Evolutionary conservation across 2,888 invertebrate genomes (phyloP).

Genomic region (Cheilosia urbana): DNA sequence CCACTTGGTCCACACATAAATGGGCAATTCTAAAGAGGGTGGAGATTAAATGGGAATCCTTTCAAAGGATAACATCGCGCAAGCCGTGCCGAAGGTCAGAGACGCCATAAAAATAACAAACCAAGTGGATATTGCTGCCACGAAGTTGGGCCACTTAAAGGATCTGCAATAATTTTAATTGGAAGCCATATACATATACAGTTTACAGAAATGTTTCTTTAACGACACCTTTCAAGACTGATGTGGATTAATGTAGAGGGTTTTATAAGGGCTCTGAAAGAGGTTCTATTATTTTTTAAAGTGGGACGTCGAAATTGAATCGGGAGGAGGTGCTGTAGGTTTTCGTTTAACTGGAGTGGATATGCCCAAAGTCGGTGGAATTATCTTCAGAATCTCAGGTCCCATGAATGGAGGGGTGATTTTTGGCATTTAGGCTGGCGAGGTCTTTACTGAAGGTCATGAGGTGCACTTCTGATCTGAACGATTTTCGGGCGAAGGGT

Average conservation of each 20-base stretch:
- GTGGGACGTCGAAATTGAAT: too few species aligned
- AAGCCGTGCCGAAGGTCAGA: constrained; percentile 44
- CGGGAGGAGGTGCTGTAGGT: too few species aligned
- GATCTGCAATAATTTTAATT: constrained; percentile 67
- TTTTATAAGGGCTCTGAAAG: constrained; percentile 7
- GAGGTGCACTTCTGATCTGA: too few species aligned
- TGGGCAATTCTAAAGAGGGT: constrained; percentile 46
- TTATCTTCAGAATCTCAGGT: too few species aligned
- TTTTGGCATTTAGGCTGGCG: too few species aligned
- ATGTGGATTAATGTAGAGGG: constrained; percentile 24
- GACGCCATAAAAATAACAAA: constrained; percentile 57
- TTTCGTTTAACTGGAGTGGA: too few species aligned
- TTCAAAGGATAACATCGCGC: constrained; percentile 25
- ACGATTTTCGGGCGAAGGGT: too few species aligned
- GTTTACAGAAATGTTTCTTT: constrained; percentile 38
- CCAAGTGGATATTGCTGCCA: constrained; percentile 27
- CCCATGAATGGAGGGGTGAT: too few species aligned
- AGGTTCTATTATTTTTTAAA: constrained; percentile 2
- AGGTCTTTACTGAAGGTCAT: too few species aligned
- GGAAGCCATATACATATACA: constrained; percentile 64
- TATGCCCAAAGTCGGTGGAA: too few species aligned
- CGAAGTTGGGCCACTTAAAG: constrained; percentile 38
- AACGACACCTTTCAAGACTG: constrained; percentile 44
- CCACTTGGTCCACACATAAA: constrained; percentile 15
- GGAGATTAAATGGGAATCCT: constrained; percentile 35